Conservation (phyloP, 2,797 vertebrate genomes). For the Rhinella marina region DNA sequence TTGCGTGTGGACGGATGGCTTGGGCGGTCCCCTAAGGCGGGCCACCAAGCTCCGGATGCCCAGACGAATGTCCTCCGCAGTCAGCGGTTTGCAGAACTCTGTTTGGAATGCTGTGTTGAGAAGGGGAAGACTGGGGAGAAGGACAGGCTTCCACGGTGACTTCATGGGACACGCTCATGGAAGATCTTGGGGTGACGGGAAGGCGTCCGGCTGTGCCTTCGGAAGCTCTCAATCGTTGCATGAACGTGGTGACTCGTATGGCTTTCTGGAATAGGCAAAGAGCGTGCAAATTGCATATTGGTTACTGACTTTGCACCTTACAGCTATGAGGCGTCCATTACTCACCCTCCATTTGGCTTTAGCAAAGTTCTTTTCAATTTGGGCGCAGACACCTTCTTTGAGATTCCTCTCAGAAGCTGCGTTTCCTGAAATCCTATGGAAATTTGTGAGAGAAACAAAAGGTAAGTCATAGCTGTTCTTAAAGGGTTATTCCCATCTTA, state of each 20-base stretch:
- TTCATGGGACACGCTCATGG: constrained; percentile 75
- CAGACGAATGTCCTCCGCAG: constrained; percentile 22
- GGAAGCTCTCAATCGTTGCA: constrained; percentile 84
- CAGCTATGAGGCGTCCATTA: neutral
- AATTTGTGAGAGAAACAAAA: neutral
- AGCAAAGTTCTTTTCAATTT: constrained; percentile 90
- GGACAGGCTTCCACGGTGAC: constrained; percentile 75
- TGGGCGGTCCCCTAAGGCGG: constrained; percentile 20
- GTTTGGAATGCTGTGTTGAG: constrained; percentile 3
- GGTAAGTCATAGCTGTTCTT: neutral
- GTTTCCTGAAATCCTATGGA: constrained; percentile 71
- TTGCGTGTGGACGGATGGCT: neutral
- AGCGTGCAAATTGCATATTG: neutral
- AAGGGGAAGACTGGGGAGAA: constrained; percentile 35
- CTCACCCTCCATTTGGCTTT: constrained; percentile 90
- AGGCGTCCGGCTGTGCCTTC: constrained; percentile 66
- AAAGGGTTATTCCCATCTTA: too few relatives aligned
- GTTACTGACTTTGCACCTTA: neutral
- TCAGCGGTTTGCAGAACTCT: neutral
- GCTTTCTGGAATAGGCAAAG: constrained; percentile 78
- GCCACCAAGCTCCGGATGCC: constrained; percentile 18
- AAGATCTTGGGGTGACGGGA: constrained; percentile 68
- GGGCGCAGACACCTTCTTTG: constrained; percentile 85
- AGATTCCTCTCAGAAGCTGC: constrained; percentile 86
- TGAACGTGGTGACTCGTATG: constrained; percentile 86